Evolutionary conservation across 92 coral and sea anemone species (phyloP), one percentile per base, ranked within the genome.

Genomic region (Meandrina meandrites): DNA sequence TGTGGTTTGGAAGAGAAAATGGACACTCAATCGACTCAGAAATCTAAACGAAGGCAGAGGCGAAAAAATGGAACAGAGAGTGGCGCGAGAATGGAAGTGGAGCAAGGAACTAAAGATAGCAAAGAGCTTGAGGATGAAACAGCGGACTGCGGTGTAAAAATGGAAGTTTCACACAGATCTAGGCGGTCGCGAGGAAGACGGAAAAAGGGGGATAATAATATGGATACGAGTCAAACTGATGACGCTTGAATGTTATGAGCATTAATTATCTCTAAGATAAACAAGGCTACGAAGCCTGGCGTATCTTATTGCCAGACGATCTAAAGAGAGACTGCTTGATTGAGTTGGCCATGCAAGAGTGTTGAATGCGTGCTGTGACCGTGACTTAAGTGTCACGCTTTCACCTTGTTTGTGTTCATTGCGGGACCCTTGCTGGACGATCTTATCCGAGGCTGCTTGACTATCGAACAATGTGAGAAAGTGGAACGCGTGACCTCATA

Each of bases 1-100:
- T 68, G 47, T 48, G 89, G 47, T 3, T 80, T 31, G 11, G 93
- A 88, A 28, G 89, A 86, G 85, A 88, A 83, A 62, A 91, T 91
- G 60, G 95, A 91, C 47, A 37, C 77, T 18, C 40, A 57, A 53
- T 67, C 67, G 45, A 79, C 70, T 47, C 60, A 81, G 34, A 58
- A 77, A 68, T 67, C 81, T 56, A 76, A 83, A 48, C 79, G 82
- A 84, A 91, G 56, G 24, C 81, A 87, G 51, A 74, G 88, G 64
- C 84, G 92, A 37, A 90, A 86, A 81, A 51, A 85, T 28, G 84
- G 70, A 48, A 32, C 35, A 66, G 76, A 67, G 51, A 17, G 10
- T 58, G 76, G 90, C 73, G 79, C 80, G 36, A 58, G 34, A 70
- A 84, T 77, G 85, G 71, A 89, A 66, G 58, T 78, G 50, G 87